A percentile compares a stretch with the other conserved stretches of the same genome.
Conservation (phyloP, 2,888 invertebrate species). For the Desoria tigrina region DNA sequence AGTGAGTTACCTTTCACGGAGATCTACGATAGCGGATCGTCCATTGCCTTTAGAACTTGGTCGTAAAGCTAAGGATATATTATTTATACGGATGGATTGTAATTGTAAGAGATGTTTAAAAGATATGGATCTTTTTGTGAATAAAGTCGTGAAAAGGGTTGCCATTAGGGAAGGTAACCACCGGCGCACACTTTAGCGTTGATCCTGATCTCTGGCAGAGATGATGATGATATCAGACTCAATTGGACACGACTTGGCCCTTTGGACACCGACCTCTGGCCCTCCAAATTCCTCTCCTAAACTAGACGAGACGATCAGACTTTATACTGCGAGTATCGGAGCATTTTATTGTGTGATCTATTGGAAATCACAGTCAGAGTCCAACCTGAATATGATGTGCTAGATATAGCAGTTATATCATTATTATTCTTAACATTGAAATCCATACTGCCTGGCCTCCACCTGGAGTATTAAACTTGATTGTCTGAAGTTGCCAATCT, state of each 20-base stretch:
- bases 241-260: slow-evolving; percentile 38
- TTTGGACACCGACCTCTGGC: slow-evolving; percentile 39
- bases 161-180: slow-evolving; percentile 12
- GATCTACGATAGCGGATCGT: too few relatives aligned
- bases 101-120: neutral
- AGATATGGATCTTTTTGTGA: slow-evolving; percentile 6
- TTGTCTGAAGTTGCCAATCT: too few relatives aligned
- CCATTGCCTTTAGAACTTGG: too few relatives aligned
- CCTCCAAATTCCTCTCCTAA: slow-evolving; percentile 30
- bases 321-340: too few relatives aligned
- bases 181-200: slow-evolving; percentile 31
- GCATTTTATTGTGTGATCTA: neutral
- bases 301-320: neutral
- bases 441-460: too few relatives aligned
- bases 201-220: neutral
- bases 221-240: slow-evolving; percentile 25
- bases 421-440: too few relatives aligned
- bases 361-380: slow-evolving; percentile 4
- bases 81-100: too few relatives aligned
- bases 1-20: too few relatives aligned
- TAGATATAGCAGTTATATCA: too few relatives aligned
- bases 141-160: slow-evolving; percentile 23
- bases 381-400: too few relatives aligned
- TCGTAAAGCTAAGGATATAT: too few relatives aligned
- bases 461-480: too few relatives aligned